Base-by-base conservation (phyloP, 2,113 vertebrate genomes). In the Alces alces region DNA sequence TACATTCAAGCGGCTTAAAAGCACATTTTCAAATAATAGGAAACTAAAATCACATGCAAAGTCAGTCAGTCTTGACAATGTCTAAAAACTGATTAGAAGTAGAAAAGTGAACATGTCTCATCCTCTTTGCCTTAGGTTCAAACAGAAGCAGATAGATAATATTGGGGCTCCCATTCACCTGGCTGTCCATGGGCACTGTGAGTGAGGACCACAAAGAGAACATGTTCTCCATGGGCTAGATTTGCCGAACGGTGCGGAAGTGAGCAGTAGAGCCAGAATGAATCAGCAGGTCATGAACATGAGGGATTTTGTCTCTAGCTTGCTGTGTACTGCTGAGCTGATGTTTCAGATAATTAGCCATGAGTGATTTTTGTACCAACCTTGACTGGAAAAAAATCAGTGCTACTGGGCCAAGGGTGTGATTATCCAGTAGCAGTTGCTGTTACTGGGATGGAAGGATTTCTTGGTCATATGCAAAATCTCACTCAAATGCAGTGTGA, bases 1-100 rank as follows among this genome's bases (percentile, higher is more conserved):
- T 98, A 98, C 97, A 98, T 98, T 99, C 98, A 98, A 95, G 97
- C 55, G 98, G 89, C 95, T 92, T 94, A 45, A 98, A 98, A 89
- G 58, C 76, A 98, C 84, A 66, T 95, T 93, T 96, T 96, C 86
- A 97, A 97, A 97, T 33, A 91, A 54, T 85, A 91, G 97, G 95
- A 98, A 98, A 97, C 92, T 96, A 47, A 96, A 97, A 47, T 97
- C 94, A 97, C 97, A 98, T 98, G 98, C 98, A 97, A 50, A 96
- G 90, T 97, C 70, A 95, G 15, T 30, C 2, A 96, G 5, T 94
- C 54, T 64, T 91, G 78, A 96, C n/a, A 92, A 15, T 47, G 55
- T 94, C 82, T 94, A 96, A 94, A 52, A 98, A 91, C 15, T 88
- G 64, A 27, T 54, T 58, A 90, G 85, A 73, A 86, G 25, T 54